Conservation (phyloP, 2,797 vertebrate genomes). For the Anableps anableps region DNA sequence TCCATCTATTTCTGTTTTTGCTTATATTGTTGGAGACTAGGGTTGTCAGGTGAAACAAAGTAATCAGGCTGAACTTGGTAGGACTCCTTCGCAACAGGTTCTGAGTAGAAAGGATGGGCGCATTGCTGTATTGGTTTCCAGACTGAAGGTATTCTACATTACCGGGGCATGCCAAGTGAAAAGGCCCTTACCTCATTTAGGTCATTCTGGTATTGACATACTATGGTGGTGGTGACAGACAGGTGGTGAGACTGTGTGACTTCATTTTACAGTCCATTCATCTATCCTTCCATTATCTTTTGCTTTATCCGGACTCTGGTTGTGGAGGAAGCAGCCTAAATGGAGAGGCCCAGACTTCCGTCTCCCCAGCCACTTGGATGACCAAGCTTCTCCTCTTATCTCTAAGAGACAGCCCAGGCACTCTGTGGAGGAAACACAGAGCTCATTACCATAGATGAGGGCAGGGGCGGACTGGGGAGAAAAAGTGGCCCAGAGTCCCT, state of each 20-base stretch:
- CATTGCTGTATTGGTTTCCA: conserved; percentile 41
- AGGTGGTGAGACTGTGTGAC: conserved; percentile 23
- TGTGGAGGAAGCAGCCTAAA: not conserved
- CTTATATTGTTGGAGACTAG: conserved; percentile 30
- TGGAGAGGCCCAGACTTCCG: not conserved
- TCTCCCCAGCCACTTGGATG: not conserved
- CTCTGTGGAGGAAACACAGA: not conserved
- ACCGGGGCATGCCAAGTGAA: conserved; percentile 11
- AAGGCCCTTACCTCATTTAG: conserved; percentile 25
- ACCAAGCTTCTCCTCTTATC: not conserved
- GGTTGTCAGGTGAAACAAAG: conserved; percentile 61
- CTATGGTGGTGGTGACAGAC: conserved; percentile 20
- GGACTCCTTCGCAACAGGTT: conserved; percentile 35
- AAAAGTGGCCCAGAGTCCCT: too few relatives aligned
- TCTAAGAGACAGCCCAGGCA: not conserved
- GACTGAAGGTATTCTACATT: conserved; percentile 49
- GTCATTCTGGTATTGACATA: conserved; percentile 46
- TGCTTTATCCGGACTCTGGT: too few relatives aligned
- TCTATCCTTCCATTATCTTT: not conserved
- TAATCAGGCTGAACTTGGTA: conserved; percentile 57
- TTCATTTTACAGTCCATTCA: conserved; percentile 8
- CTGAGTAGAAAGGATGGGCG: conserved; percentile 44
- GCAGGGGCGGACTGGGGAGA: too few relatives aligned
- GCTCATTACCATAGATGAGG: too few relatives aligned
- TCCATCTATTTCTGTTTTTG: conserved; percentile 60